Evolutionary conservation across 1,140 invertebrate genomes (phyloP).

Genomic region (Sycobia sp.): DNA sequence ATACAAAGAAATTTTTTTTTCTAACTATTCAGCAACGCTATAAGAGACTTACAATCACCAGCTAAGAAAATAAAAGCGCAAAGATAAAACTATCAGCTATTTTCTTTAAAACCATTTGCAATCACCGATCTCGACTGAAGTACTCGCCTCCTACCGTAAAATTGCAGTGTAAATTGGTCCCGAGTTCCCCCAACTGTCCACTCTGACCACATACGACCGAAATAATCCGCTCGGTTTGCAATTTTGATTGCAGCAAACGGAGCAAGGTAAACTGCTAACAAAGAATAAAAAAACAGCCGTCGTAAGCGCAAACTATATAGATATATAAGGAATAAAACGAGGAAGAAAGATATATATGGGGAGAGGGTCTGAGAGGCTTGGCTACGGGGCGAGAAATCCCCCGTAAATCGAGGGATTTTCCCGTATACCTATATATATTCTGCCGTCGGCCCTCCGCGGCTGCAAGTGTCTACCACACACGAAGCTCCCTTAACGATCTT

Average conservation of each 20-base stretch:
- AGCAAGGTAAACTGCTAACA: background rate
- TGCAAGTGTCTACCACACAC: slow-evolving; percentile 4
- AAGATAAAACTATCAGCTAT: no score
- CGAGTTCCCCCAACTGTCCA: slow-evolving; percentile 7
- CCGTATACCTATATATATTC: background rate
- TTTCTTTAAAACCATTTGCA: slow-evolving; percentile 8
- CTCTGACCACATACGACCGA: slow-evolving; percentile 4
- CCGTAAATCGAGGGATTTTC: slow-evolving; percentile 26
- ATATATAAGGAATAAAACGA: slow-evolving; percentile 11
- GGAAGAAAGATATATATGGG: background rate
- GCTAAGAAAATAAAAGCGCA: no score
- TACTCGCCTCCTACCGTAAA: no score
- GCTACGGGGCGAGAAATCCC: slow-evolving; percentile 10
- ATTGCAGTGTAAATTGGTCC: no score
- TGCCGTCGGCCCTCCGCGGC: background rate
- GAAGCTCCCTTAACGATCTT: slow-evolving; percentile 22
- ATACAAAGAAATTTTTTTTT: no score
- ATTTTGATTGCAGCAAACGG: slow-evolving; percentile 12
- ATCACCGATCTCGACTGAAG: background rate
- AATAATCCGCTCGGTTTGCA: slow-evolving; percentile 11
- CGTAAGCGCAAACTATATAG: no score
- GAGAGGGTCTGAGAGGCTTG: background rate
- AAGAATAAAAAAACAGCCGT: background rate
- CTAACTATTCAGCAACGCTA: no score
- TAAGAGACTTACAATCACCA: no score